Evolutionary conservation across 2,888 invertebrate species (phyloP), one percentile per base, ranked within the genome.

Genomic region (Mythimna vitellina): DNA sequence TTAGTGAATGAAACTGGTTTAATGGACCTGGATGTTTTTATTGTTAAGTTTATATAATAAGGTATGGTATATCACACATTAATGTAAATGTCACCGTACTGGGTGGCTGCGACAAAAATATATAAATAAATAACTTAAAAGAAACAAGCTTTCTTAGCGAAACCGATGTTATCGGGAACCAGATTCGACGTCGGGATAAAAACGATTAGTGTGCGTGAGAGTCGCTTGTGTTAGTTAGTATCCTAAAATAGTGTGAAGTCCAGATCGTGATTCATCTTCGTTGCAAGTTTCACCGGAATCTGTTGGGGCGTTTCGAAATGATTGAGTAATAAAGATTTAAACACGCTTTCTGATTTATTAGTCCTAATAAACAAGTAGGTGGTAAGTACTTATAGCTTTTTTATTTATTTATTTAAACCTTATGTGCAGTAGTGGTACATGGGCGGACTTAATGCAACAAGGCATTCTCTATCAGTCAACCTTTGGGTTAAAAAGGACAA

Each of bases 321-420:
- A 84, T 82, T 83, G 67, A 57, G 74, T 76, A 84, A 82, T 60
- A 82, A 71, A 64, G 54, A 46, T 76, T 84, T 76, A 72, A 73
- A 66, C 76, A 84, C 80, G 76, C 82, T 77, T 76, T 83, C 82
- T 74, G 76, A 76, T 82, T 71, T 71, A 71, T 58, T 67, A 67
- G 54, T 80, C 14, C 38, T 64, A 74, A 66, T 57, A 74, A 56
- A 42, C 22, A 65, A 66, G 29, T 35, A 60, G 35, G 46, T 76
- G 22, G 20, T 29, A 32, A 35, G 49, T 60, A 35, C 12, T 58
- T 10, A 46, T 38, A 63, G 29, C 10, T 49, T 32, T 25, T 38
- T 17, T n/a, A n/a, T n/a, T n/a, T n/a, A n/a, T n/a, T n/a, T n/a
- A n/a, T n/a, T n/a, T n/a, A n/a, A n/a, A n/a, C n/a, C n/a, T n/a